Evolutionary conservation across 2,888 invertebrate species (phyloP).

Genomic region (Elmis aenea): DNA sequence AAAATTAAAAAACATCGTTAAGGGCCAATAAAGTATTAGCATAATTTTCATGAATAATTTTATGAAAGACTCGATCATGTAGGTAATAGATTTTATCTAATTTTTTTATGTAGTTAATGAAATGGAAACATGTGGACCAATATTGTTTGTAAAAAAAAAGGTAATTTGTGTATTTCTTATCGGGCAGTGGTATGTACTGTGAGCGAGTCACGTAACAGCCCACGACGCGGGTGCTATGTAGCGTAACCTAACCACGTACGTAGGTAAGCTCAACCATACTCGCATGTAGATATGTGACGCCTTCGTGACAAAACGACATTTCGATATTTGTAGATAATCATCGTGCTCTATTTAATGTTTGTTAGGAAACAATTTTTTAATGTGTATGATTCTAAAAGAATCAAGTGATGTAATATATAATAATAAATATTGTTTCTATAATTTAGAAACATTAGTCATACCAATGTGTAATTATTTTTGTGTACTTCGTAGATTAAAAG

Average conservation of each 20-base stretch:
- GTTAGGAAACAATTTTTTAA: conserved; percentile 48
- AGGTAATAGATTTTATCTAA: too few relatives aligned
- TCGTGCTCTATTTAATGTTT: conserved; percentile 46
- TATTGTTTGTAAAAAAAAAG: conserved; percentile 3
- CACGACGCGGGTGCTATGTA: conserved; percentile 18
- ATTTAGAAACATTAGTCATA: conserved; percentile 49
- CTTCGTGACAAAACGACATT: conserved; percentile 32
- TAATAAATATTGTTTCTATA: conserved; percentile 48
- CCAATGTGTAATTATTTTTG: conserved; percentile 1
- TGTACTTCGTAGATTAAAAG: too few relatives aligned
- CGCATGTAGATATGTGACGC: conserved; percentile 41
- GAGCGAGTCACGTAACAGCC: conserved; percentile 17
- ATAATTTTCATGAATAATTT: too few relatives aligned
- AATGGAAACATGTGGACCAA: conserved; percentile 10
- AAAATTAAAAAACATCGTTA: too few relatives aligned
- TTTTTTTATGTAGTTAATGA: too few relatives aligned
- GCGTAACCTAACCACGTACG: conserved; percentile 22
- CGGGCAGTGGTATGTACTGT: conserved; percentile 13
- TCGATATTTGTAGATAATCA: conserved; percentile 44
- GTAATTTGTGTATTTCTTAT: conserved; percentile 1
- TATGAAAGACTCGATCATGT: too few relatives aligned
- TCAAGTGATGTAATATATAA: conserved; percentile 48
- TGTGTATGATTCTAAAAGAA: conserved; percentile 48
- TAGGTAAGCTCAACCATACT: conserved; percentile 28
- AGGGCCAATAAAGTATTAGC: too few relatives aligned